Base-by-base conservation (phyloP, 2,888 invertebrate genomes). In the Drosophila borborema region DNA sequence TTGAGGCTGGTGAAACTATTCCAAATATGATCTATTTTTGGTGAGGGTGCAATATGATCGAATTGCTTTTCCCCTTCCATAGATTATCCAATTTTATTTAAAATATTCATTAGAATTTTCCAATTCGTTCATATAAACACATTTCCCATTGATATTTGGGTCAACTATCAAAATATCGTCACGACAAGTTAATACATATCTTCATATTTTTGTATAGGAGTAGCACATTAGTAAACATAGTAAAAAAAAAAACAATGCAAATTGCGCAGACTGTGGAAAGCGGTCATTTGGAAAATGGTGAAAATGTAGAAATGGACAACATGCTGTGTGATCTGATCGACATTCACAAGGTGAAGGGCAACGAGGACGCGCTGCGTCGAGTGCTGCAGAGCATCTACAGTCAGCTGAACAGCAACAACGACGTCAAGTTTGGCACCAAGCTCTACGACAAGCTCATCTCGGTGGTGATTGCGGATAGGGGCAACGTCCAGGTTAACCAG, bases 281-380 rank as follows among this genome's bases (percentile, higher is more conserved):
- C 23, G 43, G 12, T 16, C 18, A 51, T 5, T 20, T 53, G 41
- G 64, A 74, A 34, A 53, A 64, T 62, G 71, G 65, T 10, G 64
- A 75, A 36, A 69, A 69, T 53, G 40, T 54, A 5, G 79, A 72
- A 43, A 64, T 79, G 69, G 72, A 72, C 28, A 72, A 79, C 16
- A 69, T 79, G 65, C 64, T 79, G 3, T 79, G 79, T 34, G 75
- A 78, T 12, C 56, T 78, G 3, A 72, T 79, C 12, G 79, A 78
- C n/a, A 66, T 68, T 28, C 72, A 75, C 14, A 64, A 56, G 64
- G 65, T 58, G 34, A 61, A 53, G 18, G 76, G 74, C 45, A 68
- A 78, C 20, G 78, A 78, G 43, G 68, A 72, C 5, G 76, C 76
- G 2, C 65, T 78, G 2, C 60, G 58, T 6, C 68, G 68, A 0